A percentile compares a stretch with the other conserved stretches of the same genome.
phyloP scores from a whole-genome alignment of 2,888 invertebrate genomes.

The Eupithecia centaureata region DNA sequence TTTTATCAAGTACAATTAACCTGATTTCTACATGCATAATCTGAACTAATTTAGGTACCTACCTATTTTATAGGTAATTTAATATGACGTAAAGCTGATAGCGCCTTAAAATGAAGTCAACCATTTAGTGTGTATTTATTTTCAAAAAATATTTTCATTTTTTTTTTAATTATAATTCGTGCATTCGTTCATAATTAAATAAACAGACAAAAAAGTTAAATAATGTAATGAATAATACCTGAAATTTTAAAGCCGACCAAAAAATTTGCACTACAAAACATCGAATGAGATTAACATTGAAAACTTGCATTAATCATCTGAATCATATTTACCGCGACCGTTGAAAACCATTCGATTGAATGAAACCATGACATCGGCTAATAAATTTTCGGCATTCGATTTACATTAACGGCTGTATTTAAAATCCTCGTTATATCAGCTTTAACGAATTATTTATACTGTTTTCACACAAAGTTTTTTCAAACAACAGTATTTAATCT shows the following conservation, averaged over 20 bases:
- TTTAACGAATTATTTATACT: not conserved
- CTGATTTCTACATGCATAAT: no score
- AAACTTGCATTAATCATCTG: conserved; percentile 26
- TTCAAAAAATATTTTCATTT: no score
- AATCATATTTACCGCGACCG: conserved; percentile 17
- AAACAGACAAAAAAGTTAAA: not conserved
- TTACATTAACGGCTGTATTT: not conserved
- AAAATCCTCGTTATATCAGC: not conserved
- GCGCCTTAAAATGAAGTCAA: no score
- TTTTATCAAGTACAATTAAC: no score
- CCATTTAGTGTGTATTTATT: no score
- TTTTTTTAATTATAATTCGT: no score
- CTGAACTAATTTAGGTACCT: no score
- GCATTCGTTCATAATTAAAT: not conserved
- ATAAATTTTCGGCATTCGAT: conserved; percentile 45
- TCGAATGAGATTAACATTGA: conserved; percentile 17
- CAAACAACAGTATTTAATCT: not conserved
- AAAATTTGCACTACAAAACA: not conserved
- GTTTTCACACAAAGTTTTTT: not conserved
- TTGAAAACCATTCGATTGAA: conserved; percentile 21
- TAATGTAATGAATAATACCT: no score
- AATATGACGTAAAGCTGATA: no score
- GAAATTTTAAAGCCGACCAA: not conserved
- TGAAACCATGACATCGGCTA: conserved; percentile 35
- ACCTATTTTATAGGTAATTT: no score